These are phyloP conservation scores for Ophthalmolycus amberensis DNA, from an alignment of 2,113 vertebrate genomes.

Conservation along the genomic window DNA sequence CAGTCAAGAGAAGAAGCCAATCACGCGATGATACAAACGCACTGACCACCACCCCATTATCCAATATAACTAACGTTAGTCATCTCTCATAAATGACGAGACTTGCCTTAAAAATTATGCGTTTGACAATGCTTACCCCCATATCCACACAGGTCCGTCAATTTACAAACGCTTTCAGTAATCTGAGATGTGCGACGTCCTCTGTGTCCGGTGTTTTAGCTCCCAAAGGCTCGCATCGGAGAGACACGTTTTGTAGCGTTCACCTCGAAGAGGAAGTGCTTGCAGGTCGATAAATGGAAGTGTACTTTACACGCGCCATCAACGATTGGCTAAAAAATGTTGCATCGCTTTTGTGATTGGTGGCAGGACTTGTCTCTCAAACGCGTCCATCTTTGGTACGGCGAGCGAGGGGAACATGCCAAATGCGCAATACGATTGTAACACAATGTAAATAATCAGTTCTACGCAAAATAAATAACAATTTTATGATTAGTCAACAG, in stretches of 20 bases:
- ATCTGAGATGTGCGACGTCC: neutral
- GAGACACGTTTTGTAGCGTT: constrained; percentile 67
- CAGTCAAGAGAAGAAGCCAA: constrained; percentile 48
- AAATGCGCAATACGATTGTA: neutral
- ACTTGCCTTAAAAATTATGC: neutral
- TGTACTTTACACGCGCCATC: neutral
- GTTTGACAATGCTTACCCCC: constrained; percentile 62
- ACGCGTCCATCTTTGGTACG: constrained; percentile 23
- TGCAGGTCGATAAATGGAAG: constrained; percentile 52
- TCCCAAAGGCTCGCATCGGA: constrained; percentile 26
- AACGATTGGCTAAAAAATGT: constrained; percentile 63
- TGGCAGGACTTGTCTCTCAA: constrained; percentile 39
- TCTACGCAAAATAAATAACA: neutral
- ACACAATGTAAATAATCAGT: neutral
- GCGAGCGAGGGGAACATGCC: constrained; percentile 55
- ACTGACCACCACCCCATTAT: constrained; percentile 4
- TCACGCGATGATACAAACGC: constrained; percentile 9
- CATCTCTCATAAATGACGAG: constrained; percentile 21
- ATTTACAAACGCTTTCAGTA: too few relatives aligned
- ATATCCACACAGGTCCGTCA: constrained; percentile 33
- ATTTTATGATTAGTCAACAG: constrained; percentile 19
- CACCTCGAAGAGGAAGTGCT: constrained; percentile 62
- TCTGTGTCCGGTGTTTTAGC: neutral
- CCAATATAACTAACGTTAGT: constrained; percentile 23
- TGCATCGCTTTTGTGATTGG: constrained; percentile 68